These are phyloP conservation scores for Caloenas nicobarica DNA, from an alignment of 2,113 vertebrate species.

Conservation along the genomic window DNA sequence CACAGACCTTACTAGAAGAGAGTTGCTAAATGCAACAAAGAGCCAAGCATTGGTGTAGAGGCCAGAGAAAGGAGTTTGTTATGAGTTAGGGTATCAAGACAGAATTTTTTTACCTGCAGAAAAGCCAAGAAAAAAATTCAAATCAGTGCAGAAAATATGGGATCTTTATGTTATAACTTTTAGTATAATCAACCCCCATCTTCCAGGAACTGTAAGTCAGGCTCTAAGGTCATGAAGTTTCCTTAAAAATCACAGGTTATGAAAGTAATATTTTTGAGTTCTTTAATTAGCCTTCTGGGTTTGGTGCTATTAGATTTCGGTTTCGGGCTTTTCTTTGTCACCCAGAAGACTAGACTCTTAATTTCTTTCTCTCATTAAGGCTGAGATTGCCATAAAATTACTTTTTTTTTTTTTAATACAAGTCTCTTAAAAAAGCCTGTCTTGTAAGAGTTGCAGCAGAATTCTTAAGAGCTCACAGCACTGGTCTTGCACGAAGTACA, in stretches of 20 bases:
- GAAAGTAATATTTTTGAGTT: background rate
- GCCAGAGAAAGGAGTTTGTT: background rate
- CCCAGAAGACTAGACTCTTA: background rate
- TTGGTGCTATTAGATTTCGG: background rate
- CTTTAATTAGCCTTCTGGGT: background rate
- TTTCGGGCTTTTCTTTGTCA: slow-evolving; percentile 4
- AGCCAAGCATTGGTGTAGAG: background rate
- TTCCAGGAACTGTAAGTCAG: background rate
- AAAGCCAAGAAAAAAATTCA: background rate
- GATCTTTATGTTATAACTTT: background rate
- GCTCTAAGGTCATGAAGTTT: background rate
- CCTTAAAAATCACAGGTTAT: background rate
- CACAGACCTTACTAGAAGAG: background rate
- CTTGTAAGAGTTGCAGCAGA: background rate
- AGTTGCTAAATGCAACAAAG: background rate
- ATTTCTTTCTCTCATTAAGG: background rate
- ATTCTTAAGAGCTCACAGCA: background rate
- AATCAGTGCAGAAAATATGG: background rate
- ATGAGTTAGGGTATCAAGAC: background rate
- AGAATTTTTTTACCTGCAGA: background rate
- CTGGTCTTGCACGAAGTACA: background rate
- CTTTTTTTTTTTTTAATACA: background rate
- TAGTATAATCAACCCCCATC: background rate
- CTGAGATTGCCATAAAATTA: background rate
- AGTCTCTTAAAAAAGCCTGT: background rate